Percentiles rank a stretch among this genome's conserved stretches.
Evolutionary conservation across 23 tunicate genomes (phyloP).

Genomic region (Styela plicata): DNA sequence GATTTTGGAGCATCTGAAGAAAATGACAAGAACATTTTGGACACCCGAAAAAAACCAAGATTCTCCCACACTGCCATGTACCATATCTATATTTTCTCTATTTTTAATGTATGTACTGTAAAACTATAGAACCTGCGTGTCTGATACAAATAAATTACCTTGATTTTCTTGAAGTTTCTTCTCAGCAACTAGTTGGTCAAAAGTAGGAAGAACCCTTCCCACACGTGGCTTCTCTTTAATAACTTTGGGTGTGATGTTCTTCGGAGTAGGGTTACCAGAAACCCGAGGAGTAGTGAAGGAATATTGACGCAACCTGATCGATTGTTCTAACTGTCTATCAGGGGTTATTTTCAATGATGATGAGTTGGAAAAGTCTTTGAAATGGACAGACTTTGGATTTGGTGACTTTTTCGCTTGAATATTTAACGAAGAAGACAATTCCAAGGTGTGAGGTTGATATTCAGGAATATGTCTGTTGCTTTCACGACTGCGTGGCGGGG

Average conservation of each 20-base stretch:
- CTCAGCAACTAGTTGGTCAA: slow-evolving; percentile 11
- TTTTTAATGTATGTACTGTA: too few species aligned
- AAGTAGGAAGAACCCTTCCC: slow-evolving; percentile 2
- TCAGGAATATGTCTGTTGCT: background rate
- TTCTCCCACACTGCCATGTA: too few species aligned
- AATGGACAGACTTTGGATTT: background rate
- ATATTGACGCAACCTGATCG: background rate
- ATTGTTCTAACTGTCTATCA: background rate
- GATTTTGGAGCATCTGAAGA: too few species aligned
- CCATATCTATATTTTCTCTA: too few species aligned
- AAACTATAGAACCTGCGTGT: too few species aligned
- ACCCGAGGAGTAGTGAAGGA: slow-evolving; percentile 21
- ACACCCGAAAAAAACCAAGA: too few species aligned
- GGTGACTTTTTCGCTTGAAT: too few species aligned
- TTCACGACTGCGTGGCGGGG: background rate
- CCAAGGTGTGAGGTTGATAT: background rate
- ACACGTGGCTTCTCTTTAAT: background rate
- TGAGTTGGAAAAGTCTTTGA: background rate
- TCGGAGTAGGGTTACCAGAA: background rate
- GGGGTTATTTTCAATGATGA: background rate
- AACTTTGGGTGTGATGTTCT: slow-evolving; percentile 16
- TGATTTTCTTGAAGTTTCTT: background rate
- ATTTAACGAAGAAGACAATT: background rate
- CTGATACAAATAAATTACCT: too few species aligned
- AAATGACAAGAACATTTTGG: too few species aligned